Evolutionary conservation across 2,113 vertebrate genomes (phyloP).

Genomic region (Mionectes macconnelli): DNA sequence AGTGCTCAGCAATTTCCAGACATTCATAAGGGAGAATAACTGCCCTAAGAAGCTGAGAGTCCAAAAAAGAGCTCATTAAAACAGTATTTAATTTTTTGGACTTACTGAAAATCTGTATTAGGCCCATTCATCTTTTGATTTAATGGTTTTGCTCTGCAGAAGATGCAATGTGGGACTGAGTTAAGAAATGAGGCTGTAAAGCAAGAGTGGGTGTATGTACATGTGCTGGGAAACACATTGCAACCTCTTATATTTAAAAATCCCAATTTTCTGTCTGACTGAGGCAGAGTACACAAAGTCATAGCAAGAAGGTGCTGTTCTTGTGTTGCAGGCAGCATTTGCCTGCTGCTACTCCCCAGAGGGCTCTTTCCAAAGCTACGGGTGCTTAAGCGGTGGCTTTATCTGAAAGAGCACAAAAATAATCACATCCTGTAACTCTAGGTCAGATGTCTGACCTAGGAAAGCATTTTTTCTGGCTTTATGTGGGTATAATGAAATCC

Average conservation of each 20-base stretch:
- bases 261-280: not conserved
- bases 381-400: not conserved
- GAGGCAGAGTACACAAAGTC: not conserved
- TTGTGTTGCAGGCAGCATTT: not conserved
- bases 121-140: slow-evolving; percentile 2
- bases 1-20: slow-evolving; percentile 25
- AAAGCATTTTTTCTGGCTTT: not conserved
- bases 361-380: not conserved
- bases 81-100: not conserved
- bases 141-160: not conserved
- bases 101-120: not conserved
- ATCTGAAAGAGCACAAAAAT: not conserved
- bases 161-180: not conserved
- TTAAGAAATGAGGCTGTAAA: not conserved
- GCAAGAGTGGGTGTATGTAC: not conserved
- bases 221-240: not conserved
- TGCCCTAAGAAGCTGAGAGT: not conserved
- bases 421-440: not conserved
- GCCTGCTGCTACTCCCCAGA: not conserved
- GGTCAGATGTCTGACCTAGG: not conserved
- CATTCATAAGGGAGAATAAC: not conserved
- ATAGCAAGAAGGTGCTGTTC: not conserved
- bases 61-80: slow-evolving; percentile 15
- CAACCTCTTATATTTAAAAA: not conserved
- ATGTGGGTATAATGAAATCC: slow-evolving; percentile 1